Percentiles rank a stretch among this genome's conserved stretches.
Conservation (phyloP, 2,113 vertebrate genomes). For the Alces alces region DNA sequence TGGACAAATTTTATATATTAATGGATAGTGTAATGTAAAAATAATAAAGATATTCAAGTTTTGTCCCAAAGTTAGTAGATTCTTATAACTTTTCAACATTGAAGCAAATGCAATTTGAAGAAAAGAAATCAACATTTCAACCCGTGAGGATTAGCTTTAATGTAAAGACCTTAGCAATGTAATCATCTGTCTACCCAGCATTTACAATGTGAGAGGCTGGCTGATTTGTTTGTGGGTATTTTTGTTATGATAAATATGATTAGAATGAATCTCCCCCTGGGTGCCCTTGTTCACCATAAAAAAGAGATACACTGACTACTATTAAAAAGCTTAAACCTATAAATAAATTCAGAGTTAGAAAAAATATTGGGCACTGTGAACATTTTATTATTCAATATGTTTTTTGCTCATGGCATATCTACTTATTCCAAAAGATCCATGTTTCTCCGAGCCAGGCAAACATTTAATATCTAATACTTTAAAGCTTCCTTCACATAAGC, state of each 20-base stretch:
- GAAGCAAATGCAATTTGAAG: not conserved
- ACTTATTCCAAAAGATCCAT: constrained; percentile 74
- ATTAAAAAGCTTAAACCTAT: constrained; percentile 75
- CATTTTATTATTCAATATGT: constrained; percentile 77
- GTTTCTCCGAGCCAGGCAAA: constrained; percentile 67
- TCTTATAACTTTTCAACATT: not conserved
- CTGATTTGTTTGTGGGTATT: constrained; percentile 68
- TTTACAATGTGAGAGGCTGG: constrained; percentile 54
- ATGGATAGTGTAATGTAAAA: not conserved
- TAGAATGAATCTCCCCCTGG: constrained; percentile 72
- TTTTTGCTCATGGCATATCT: constrained; percentile 72
- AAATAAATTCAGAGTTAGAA: constrained; percentile 76
- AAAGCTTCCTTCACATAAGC: constrained; percentile 63
- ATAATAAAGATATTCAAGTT: not conserved
- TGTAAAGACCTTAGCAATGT: constrained; percentile 57
- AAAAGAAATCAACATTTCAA: constrained; percentile 57
- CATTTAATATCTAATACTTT: constrained; percentile 75
- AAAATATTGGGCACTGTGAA: constrained; percentile 51
- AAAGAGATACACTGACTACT: constrained; percentile 60
- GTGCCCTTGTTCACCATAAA: constrained; percentile 59
- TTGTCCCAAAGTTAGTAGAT: not conserved
- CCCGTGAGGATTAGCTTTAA: constrained; percentile 68
- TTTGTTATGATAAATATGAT: constrained; percentile 74
- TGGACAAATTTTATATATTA: not conserved
- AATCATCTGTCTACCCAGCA: constrained; percentile 60